These are phyloP conservation scores for Drosophila saltans DNA, from an alignment of 1,140 invertebrate genomes.

Conservation along the genomic window DNA sequence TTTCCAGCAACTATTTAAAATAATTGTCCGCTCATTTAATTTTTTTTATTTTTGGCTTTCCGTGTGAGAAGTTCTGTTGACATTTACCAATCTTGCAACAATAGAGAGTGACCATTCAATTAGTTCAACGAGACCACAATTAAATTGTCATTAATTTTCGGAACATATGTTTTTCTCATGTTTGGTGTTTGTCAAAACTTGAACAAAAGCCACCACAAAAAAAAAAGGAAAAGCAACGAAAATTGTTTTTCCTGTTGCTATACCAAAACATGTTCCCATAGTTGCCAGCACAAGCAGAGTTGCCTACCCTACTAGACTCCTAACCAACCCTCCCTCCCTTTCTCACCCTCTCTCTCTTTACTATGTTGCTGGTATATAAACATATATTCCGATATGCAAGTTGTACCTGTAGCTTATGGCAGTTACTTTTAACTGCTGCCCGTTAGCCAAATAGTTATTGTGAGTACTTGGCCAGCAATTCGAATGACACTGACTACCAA, in stretches of 20 bases:
- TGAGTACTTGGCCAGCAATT: conserved; percentile 60
- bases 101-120: conserved; percentile 18
- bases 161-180: conserved; percentile 33
- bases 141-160: conserved; percentile 66
- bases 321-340: not conserved
- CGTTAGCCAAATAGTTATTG: conserved; percentile 78
- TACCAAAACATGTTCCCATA: conserved; percentile 30
- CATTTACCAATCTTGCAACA: conserved; percentile 1
- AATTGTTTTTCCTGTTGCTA: conserved; percentile 27
- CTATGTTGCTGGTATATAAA: not conserved
- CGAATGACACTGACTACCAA: conserved; percentile 55
- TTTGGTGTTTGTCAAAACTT: conserved; percentile 18
- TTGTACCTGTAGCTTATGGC: conserved; percentile 72
- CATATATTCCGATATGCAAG: not conserved
- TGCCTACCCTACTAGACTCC: no score
- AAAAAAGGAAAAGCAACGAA: not conserved
- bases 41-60: not conserved
- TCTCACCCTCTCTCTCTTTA: not conserved
- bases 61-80: not conserved
- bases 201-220: conserved; percentile 9
- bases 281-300: conserved; percentile 11
- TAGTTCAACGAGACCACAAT: conserved; percentile 65
- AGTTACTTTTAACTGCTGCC: conserved; percentile 71
- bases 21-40: not conserved
- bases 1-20: not conserved